Base-by-base conservation (phyloP, 2,888 invertebrate species). In the Callimorpha dominula region DNA sequence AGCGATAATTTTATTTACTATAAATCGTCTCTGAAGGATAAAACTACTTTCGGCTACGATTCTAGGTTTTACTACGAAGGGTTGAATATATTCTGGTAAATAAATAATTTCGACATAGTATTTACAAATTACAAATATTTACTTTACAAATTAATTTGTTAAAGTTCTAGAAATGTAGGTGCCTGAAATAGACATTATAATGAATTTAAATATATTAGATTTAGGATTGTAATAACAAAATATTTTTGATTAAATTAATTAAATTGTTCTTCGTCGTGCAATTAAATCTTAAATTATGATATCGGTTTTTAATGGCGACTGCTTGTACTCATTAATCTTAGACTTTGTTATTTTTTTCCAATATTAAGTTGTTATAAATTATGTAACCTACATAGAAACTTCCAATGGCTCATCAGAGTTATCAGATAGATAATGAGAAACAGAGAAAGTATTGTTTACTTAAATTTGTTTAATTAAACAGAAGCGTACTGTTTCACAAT, bases 361-460 rank as follows among this genome's bases (percentile, higher is more conserved):
- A 20, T 57, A 1, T 49, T 40, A 17, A 60, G 40, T 49, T 20
- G n/a, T 17, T 74, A 71, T 81, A 80, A 79, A 79, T 77, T 20
- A 74, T 75, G 74, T 81, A 78, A 83, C 77, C 78, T 73, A 72
- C 78, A 80, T 76, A 74, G 77, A 79, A 71, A 76, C 69, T 73
- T 73, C 73, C 75, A 81, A 80, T 75, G 75, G 81, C 78, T 77
- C 20, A 57, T 11, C 12, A 20, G 3, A n/a, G 17, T 17, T 76
- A 57, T 31, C 74, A 83, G 78, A 78, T 88, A 83, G 78, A 79
- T 88, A 88, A 88, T 83, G 83, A 84, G 75, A 71, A 70, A 68
- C 68, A 79, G 85, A 83, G 84, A 86, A 86, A 84, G 85, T 20
- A 11, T 72, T 78, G 74, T 78, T 77, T 78, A 80, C 78, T 80